Evolutionary conservation across 2,113 vertebrate genomes (phyloP).

Genomic region (Prolemur simus): DNA sequence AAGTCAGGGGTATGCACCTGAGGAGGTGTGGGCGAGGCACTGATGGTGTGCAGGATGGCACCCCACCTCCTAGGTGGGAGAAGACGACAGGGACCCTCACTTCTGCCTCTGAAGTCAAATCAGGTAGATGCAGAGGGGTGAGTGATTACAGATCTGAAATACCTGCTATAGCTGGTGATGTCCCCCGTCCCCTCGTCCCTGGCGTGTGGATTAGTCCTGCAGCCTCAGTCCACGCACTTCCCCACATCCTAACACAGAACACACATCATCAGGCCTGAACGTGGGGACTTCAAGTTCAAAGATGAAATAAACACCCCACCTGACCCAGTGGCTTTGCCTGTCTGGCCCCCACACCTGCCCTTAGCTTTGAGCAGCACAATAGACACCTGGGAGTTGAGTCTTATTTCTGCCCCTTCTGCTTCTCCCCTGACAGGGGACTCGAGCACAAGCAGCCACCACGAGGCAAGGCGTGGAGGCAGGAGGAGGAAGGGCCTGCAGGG

Average conservation of each 20-base stretch:
- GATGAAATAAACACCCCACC: background rate
- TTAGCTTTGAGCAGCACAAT: background rate
- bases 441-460: background rate
- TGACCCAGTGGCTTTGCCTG: background rate
- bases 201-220: background rate
- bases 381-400: too few species aligned
- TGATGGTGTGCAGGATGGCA: fast-evolving
- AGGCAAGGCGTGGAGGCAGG: background rate
- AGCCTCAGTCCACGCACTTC: background rate
- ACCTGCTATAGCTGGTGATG: fast-evolving
- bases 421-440: background rate
- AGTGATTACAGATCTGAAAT: background rate
- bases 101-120: background rate
- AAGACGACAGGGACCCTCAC: background rate
- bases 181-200: fast-evolving
- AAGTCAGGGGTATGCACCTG: background rate
- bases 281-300: background rate
- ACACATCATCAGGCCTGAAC: background rate
- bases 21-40: fast-evolving
- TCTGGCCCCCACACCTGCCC: fast-evolving
- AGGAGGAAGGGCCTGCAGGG: too few species aligned
- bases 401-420: background rate
- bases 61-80: background rate
- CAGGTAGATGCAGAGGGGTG: background rate
- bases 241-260: background rate